Base-by-base conservation (phyloP, 2,797 vertebrate species). In the Okamejei kenojei region DNA sequence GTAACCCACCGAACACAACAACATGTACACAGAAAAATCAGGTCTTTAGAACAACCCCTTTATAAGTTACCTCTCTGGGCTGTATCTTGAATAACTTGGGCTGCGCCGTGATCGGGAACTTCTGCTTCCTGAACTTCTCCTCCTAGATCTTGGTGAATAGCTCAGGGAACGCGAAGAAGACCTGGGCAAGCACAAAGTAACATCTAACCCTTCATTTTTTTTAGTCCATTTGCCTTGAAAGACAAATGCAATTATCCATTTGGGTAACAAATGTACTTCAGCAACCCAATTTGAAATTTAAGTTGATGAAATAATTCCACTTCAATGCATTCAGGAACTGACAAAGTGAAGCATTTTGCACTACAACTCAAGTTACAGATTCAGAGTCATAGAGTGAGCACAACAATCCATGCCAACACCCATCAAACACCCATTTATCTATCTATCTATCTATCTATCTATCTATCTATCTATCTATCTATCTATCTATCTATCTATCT, bases 101-200 rank as follows among this genome's bases (percentile, higher is more conserved):
- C 97, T 98, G 94, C 97, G 95, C 29, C 95, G 95, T 11, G 95
- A 96, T 93, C 97, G 96, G 1, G 96, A 95, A 93, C 97, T 98
- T 94, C 96, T 95, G 94, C 96, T 97, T 81, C 96, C 94, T n/a
- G 97, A 97, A 93, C 97, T 97, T 94, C 96, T 96, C 93, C 96
- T 96, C 95, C 97, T 97, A 71, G 96, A 96, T 94, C 96, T 97
- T 76, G 96, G 95, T 0, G 97, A 98, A 74, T 97, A 97, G 95
- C 97, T 98, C 90, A 95, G 96, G 61, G 98, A 99, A 88, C 96
- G 97, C 0, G 98, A 98, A 94, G 97, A 98, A 0, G 97, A 98
- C 95, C 98, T 99, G 94, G 1, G 93, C 94, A 94, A 74, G 35
- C 38, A 91, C 13, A 74, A 38, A 74, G 35, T 35, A 54, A 91